Conservation (phyloP, 2,113 vertebrate species). For the Ailuropoda melanoleuca region DNA sequence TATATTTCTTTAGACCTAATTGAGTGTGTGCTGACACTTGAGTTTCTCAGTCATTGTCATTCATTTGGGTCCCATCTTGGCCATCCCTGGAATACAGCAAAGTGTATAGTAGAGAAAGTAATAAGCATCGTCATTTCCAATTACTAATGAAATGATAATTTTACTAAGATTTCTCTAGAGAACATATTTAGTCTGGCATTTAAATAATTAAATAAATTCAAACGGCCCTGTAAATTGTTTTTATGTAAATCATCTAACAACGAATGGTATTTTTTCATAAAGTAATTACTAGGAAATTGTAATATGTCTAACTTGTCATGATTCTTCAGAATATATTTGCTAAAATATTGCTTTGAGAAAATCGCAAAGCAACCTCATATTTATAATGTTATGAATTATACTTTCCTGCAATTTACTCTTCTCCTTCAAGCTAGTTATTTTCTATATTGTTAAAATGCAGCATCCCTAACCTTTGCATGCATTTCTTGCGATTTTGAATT, state of each 20-base stretch:
- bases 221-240: conserved; percentile 60
- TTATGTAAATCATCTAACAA: conserved; percentile 67
- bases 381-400: background rate
- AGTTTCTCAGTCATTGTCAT: background rate
- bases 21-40: background rate
- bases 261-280: conserved; percentile 37
- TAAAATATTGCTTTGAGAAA: conserved; percentile 13
- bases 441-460: background rate
- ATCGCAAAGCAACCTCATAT: background rate
- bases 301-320: conserved; percentile 40
- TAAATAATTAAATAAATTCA: conserved; percentile 74
- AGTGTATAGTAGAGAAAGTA: conserved; percentile 27
- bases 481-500: conserved; percentile 41
- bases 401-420: conserved; percentile 40
- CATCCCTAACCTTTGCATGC: background rate
- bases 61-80: background rate
- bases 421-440: conserved; percentile 1
- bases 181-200: conserved; percentile 55
- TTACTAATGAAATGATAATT: conserved; percentile 60
- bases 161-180: conserved; percentile 50
- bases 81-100: background rate
- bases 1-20: background rate
- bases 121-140: conserved; percentile 42
- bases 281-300: conserved; percentile 60
- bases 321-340: conserved; percentile 42